Percentiles rank a stretch among this genome's conserved stretches.
Evolutionary conservation across 2,888 invertebrate genomes (phyloP).

Genomic region (Napeogenes inachia): DNA sequence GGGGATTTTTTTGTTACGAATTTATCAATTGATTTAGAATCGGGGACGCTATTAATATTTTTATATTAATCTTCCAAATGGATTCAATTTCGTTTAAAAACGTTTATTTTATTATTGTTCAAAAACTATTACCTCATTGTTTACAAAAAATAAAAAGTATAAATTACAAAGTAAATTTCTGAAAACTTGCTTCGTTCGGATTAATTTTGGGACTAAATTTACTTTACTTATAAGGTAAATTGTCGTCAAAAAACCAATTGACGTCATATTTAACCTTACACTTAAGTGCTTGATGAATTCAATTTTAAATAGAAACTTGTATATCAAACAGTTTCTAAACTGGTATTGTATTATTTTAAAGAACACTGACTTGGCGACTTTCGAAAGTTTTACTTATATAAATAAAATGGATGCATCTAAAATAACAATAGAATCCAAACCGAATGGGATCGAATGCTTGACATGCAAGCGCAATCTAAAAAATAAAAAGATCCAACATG

Average conservation of each 20-base stretch:
- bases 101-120: not conserved
- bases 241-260: too few species aligned
- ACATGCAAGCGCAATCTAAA: conserved; percentile 47
- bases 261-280: too few species aligned
- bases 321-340: not conserved
- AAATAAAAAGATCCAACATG: conserved; percentile 61
- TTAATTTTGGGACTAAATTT: too few species aligned
- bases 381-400: conserved; percentile 14
- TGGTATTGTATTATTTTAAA: conserved; percentile 1
- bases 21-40: conserved; percentile 72
- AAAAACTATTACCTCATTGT: not conserved
- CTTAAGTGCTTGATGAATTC: not conserved
- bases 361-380: not conserved
- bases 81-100: too few species aligned
- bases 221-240: too few species aligned
- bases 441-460: conserved; percentile 35
- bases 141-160: not conserved
- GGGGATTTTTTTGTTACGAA: conserved; percentile 67
- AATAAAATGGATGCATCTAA: conserved; percentile 27
- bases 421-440: conserved; percentile 32
- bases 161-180: too few species aligned
- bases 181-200: too few species aligned
- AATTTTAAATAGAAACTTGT: not conserved
- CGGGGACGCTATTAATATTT: conserved; percentile 69
- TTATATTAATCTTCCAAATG: not conserved